Evolutionary conservation across 2,888 invertebrate genomes (phyloP), one percentile per base, ranked within the genome.

Genomic region (Acheta domesticus): DNA sequence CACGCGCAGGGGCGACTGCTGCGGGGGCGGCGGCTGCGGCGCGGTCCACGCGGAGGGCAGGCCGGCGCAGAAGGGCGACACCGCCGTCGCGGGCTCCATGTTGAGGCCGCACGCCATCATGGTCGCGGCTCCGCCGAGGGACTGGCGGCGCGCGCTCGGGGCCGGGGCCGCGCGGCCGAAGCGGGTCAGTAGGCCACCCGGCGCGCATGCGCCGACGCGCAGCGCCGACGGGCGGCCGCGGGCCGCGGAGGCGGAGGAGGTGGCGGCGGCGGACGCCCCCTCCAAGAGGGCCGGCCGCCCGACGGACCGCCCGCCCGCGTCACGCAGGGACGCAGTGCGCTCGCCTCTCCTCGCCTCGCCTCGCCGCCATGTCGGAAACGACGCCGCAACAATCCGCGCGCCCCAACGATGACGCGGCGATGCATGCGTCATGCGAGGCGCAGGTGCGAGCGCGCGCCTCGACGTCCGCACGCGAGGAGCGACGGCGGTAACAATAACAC

Each of bases 151-250:
- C 12, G 74, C 78, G 77, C 62, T 62, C 4, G 62, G 50, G 80
- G 78, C 75, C 62, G 36, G 20, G 49, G 48, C 50, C 12, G 73
- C 50, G 76, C 23, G 76, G 76, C 36, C 49, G 75, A 80, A 75
- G n/a, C 80, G 75, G 80, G 80, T 80, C 80, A 80, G 80, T 80
- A 78, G 80, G 80, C 80, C 80, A 80, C 23, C 49, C 49, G 48
- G 20, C 75, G 20, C 80, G 21, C 76, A 48, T 48, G 49, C 48
- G 48, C 49, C 48, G 77, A 5, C 49, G 49, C 77, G 77, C 77
- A n/a, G 49, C 14, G 14, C 62, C 16, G n/a, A 14, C 62, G 62
- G n/a, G 62, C 62, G 62, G 19, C 14, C 50, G 23, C 76, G 21
- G 23, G 36, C 48, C 2, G 76, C 36, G 14, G 19, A 76, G 21